Conservation (phyloP, 2,888 invertebrate species). For the Drosophila birchii region DNA sequence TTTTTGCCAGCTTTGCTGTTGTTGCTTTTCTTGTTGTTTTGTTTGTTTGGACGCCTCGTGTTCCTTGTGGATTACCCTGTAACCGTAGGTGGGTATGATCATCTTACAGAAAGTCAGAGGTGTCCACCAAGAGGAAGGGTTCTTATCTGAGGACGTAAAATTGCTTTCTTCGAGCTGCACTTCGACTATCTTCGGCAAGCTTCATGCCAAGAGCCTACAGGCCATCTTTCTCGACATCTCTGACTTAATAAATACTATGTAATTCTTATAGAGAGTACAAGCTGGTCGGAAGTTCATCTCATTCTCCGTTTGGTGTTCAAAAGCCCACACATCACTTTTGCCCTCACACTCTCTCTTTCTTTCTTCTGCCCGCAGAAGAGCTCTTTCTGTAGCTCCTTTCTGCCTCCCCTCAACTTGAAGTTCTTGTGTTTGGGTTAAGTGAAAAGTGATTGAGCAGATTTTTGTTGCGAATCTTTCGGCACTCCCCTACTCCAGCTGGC, state of each 20-base stretch:
- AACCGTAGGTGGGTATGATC: background rate
- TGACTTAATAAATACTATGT: too few relatives aligned
- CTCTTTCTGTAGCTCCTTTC: background rate
- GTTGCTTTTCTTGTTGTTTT: slow-evolving; percentile 61
- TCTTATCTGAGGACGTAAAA: too few relatives aligned
- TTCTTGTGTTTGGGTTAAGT: slow-evolving; percentile 78
- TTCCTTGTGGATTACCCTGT: slow-evolving; percentile 21
- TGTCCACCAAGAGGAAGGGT: background rate
- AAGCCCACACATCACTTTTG: slow-evolving; percentile 78
- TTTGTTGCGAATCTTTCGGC: slow-evolving; percentile 76
- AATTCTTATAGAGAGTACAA: background rate
- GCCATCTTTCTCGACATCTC: background rate
- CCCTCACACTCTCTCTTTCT: slow-evolving; percentile 39
- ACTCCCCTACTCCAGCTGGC: slow-evolving; percentile 43
- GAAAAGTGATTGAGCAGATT: slow-evolving; percentile 79
- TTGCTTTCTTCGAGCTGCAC: too few relatives aligned
- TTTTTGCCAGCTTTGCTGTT: slow-evolving; percentile 39
- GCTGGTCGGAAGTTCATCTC: background rate
- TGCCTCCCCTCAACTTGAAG: slow-evolving; percentile 60
- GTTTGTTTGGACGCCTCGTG: slow-evolving; percentile 56
- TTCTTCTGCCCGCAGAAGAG: slow-evolving; percentile 20
- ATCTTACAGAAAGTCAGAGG: background rate
- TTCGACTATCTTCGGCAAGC: background rate
- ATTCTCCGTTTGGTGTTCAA: slow-evolving; percentile 57
- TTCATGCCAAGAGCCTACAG: background rate